Conservation (phyloP, 2,113 vertebrate species). For the Australoheros scitulus region DNA sequence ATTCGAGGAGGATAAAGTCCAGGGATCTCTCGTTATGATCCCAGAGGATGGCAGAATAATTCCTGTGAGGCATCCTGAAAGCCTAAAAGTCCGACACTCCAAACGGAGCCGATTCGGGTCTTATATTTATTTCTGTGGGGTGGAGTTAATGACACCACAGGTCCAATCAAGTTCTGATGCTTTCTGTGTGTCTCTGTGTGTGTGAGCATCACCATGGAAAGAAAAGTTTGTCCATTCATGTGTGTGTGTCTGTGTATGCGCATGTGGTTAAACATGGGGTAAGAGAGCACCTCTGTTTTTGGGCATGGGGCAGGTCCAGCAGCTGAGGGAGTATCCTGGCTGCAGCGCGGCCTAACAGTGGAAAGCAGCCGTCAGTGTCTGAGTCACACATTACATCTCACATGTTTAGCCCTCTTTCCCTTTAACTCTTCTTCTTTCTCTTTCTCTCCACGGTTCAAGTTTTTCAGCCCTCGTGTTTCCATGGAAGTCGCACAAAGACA, state of each 20-base stretch:
- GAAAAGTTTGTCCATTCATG: neutral
- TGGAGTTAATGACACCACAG: conserved; percentile 69
- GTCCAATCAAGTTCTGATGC: conserved; percentile 69
- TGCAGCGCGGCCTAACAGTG: conserved; percentile 40
- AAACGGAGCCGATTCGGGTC: conserved; percentile 11
- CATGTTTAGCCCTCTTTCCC: neutral
- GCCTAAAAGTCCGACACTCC: conserved; percentile 37
- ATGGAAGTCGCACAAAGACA: conserved; percentile 7
- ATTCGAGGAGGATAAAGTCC: conserved; percentile 6
- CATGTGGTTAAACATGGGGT: conserved; percentile 35
- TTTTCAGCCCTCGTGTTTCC: conserved; percentile 1
- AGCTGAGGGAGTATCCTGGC: conserved; percentile 51
- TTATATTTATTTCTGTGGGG: conserved; percentile 70
- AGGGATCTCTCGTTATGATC: neutral
- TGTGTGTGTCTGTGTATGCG: conserved; percentile 7
- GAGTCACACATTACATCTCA: conserved; percentile 47
- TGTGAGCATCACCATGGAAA: conserved; percentile 39
- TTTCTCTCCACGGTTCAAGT: neutral
- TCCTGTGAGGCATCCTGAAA: conserved; percentile 29
- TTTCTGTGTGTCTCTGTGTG: neutral
- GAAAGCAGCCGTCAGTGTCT: conserved; percentile 50
- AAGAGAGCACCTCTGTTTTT: conserved; percentile 53
- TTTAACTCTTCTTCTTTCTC: neutral
- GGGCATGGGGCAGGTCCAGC: conserved; percentile 55
- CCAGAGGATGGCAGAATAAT: neutral